Conservation (phyloP, 37 sponge, comb jelly and placozoan species). For the Cliona cf. orientalis region DNA sequence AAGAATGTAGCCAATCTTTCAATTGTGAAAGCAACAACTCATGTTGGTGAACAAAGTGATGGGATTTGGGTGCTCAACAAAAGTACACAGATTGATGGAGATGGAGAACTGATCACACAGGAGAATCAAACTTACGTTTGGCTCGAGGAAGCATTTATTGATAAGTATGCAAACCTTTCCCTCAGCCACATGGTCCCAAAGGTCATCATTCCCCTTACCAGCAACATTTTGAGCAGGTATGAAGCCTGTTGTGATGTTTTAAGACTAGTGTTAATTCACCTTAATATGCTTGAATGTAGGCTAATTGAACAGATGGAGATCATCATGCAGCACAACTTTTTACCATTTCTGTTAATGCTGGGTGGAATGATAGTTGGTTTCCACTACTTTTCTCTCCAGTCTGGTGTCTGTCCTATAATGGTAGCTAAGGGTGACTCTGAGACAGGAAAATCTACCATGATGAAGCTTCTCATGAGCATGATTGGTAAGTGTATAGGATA, state of each 20-base stretch:
- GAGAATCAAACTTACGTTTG: background rate
- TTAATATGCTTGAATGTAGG: too few relatives aligned
- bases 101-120: background rate
- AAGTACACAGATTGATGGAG: slow-evolving; percentile 5
- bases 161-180: background rate
- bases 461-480: background rate
- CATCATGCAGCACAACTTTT: slow-evolving; percentile 20
- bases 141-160: background rate
- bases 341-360: background rate
- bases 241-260: too few relatives aligned
- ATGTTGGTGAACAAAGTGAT: slow-evolving; percentile 7
- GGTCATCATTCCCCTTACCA: background rate
- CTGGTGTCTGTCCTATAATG: slow-evolving; percentile 1
- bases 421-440: slow-evolving; percentile 11
- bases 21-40: slow-evolving; percentile 5
- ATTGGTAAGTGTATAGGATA: slow-evolving; percentile 6
- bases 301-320: background rate
- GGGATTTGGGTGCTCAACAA: slow-evolving; percentile 16
- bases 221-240: background rate
- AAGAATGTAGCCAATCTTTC: background rate
- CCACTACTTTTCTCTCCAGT: background rate
- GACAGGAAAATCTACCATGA: slow-evolving; percentile 28
- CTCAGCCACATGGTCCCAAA: background rate
- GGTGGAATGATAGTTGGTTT: background rate
- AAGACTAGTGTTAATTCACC: too few relatives aligned